Evolutionary conservation across 2,113 vertebrate genomes (phyloP).

Genomic region (Casuarius casuarius): DNA sequence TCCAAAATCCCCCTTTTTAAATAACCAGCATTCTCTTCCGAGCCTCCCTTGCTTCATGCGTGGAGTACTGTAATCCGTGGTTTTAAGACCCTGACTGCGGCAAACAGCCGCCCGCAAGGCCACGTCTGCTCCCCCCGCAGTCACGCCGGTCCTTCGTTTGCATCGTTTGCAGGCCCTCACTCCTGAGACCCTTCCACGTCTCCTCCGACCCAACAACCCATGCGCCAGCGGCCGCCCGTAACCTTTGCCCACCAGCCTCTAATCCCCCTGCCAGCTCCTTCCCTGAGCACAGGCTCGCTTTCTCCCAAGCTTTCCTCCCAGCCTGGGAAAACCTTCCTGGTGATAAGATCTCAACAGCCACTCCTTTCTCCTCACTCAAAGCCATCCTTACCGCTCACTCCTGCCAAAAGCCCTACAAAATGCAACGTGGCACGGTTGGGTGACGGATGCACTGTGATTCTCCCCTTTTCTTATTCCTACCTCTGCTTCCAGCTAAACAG

Average conservation of each 20-base stretch:
- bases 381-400: not conserved
- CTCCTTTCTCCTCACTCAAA: constrained; percentile 43
- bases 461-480: not conserved
- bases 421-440: not conserved
- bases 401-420: not conserved
- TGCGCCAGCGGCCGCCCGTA: not conserved
- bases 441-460: not conserved
- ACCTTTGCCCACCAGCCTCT: constrained; percentile 9
- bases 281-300: not conserved
- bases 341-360: constrained; percentile 45
- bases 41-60: not conserved
- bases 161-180: constrained; percentile 48
- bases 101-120: not conserved
- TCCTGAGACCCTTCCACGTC: constrained; percentile 28
- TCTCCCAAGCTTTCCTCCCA: not conserved
- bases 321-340: constrained; percentile 36
- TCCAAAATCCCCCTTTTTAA: not conserved
- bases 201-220: constrained; percentile 31
- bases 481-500: not conserved
- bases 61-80: not conserved
- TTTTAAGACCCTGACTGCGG: not conserved
- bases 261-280: not conserved
- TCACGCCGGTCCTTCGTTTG: not conserved
- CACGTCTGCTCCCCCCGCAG: not conserved
- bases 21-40: not conserved